phyloP scores from a whole-genome alignment of 2,888 invertebrate species.

The Ormyrus thymus region DNA sequence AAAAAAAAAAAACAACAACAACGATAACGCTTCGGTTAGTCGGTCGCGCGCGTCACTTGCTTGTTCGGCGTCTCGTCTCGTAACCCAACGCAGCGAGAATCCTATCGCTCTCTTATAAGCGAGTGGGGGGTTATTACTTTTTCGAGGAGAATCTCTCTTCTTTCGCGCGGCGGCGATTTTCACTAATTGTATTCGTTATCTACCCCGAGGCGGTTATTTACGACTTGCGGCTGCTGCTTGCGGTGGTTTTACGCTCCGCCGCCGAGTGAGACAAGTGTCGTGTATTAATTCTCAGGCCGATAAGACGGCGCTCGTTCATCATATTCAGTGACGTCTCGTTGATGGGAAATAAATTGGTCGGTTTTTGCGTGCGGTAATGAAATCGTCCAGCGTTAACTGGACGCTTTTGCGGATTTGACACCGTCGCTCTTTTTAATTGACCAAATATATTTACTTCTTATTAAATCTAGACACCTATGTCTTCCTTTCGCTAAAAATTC shows the following conservation, averaged over 20 bases:
- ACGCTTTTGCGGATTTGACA: too few species aligned
- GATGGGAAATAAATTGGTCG: constrained; percentile 32
- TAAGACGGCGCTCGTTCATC: constrained; percentile 1
- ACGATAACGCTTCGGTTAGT: constrained; percentile 33
- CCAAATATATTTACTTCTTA: too few species aligned
- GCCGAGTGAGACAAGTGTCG: not conserved
- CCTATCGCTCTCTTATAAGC: too few species aligned
- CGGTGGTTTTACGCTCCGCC: not conserved
- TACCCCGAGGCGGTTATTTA: not conserved
- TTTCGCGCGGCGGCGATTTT: not conserved
- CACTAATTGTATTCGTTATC: constrained; percentile 18
- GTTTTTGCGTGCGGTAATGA: not conserved
- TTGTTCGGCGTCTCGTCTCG: too few species aligned
- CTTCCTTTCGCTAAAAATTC: too few species aligned
- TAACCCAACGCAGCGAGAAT: not conserved
- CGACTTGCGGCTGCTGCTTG: not conserved
- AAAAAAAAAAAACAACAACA: not conserved
- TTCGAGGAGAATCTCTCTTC: too few species aligned
- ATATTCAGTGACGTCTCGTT: not conserved
- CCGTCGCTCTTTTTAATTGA: too few species aligned
- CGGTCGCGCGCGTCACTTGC: constrained; percentile 1
- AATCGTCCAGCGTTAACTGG: too few species aligned
- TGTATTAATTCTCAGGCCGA: constrained; percentile 3
- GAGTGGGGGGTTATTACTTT: too few species aligned
- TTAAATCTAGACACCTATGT: too few species aligned